These are phyloP conservation scores for Theocolax elegans DNA, from an alignment of 1,140 invertebrate species.

Conservation along the genomic window DNA sequence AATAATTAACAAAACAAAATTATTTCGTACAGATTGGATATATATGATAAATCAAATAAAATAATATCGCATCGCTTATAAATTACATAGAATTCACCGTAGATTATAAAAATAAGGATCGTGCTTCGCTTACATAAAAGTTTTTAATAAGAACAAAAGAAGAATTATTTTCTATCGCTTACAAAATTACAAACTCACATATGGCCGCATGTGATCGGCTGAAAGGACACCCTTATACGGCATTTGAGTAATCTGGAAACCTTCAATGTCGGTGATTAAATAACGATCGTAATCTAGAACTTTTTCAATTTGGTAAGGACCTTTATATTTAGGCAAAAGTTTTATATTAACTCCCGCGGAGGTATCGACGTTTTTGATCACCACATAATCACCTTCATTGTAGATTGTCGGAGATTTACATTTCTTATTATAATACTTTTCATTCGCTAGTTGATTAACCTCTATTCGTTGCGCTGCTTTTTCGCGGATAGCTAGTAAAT, in stretches of 20 bases:
- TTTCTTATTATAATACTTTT: constrained; percentile 35
- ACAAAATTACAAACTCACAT: too few relatives aligned
- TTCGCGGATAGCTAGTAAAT: background rate
- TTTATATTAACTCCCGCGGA: constrained; percentile 43
- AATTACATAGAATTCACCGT: too few relatives aligned
- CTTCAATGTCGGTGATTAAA: constrained; percentile 38
- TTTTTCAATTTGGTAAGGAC: constrained; percentile 41
- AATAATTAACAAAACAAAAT: too few relatives aligned
- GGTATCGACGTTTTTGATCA: constrained; percentile 46
- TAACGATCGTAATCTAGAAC: constrained; percentile 45
- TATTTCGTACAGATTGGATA: too few relatives aligned
- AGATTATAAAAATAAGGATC: too few relatives aligned
- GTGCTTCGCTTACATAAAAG: too few relatives aligned
- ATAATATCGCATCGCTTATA: too few relatives aligned
- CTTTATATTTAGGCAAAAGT: constrained; percentile 40
- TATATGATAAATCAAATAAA: too few relatives aligned
- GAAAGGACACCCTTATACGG: too few relatives aligned
- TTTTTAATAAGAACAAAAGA: too few relatives aligned
- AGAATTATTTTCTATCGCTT: too few relatives aligned
- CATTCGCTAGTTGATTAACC: background rate
- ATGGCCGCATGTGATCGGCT: too few relatives aligned
- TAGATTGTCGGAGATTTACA: constrained; percentile 32
- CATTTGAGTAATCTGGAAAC: constrained; percentile 43
- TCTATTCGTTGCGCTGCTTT: background rate
- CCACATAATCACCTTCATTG: constrained; percentile 44